Base-by-base conservation (phyloP, 2,113 vertebrate genomes). In the Poecilia latipinna region DNA sequence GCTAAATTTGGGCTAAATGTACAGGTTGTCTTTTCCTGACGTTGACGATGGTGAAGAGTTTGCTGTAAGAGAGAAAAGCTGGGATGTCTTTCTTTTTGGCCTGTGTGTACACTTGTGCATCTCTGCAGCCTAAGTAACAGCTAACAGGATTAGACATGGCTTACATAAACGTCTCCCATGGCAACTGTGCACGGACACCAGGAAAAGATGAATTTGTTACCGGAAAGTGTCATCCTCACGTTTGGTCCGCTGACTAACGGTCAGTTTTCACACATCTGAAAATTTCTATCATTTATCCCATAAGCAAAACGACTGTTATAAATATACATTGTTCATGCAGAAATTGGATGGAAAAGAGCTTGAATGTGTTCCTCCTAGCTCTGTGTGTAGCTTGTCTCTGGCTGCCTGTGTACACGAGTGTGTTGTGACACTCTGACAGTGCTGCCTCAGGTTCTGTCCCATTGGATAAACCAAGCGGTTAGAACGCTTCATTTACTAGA, bases 101-200 rank as follows among this genome's bases (percentile, higher is more conserved):
- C 51, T n/a, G 51, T 3, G 22, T 63, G 72, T 87, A 78, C 76
- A 32, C 75, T 72, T 64, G 11, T 77, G 35, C 86, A 63, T 75
- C 83, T 81, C 63, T 33, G 89, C 76, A 85, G 82, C 88, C 35
- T 76, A 90, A 85, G 86, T 84, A 86, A 83, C 83, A 75, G 88
- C 89, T 92, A 92, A 92, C 91, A 86, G 89, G 90, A 92, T 93
- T 93, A 92, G 90, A 74, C 87, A 92, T 39, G 87, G 87, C 88
- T 92, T 93, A 92, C 87, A 93, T 92, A 92, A 93, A 92, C 82
- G 75, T 92, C 88, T 93, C 91, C 92, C 91, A 90, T 93, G 77
- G 90, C 92, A 93, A 93, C 92, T 63, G 86, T 65, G 90, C 78
- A 76, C 73, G 51, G 57, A 79, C 35, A 15, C 76, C 65, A 80